phyloP scores from a whole-genome alignment of 2,113 vertebrate species.

The Melanocharis versteri region DNA sequence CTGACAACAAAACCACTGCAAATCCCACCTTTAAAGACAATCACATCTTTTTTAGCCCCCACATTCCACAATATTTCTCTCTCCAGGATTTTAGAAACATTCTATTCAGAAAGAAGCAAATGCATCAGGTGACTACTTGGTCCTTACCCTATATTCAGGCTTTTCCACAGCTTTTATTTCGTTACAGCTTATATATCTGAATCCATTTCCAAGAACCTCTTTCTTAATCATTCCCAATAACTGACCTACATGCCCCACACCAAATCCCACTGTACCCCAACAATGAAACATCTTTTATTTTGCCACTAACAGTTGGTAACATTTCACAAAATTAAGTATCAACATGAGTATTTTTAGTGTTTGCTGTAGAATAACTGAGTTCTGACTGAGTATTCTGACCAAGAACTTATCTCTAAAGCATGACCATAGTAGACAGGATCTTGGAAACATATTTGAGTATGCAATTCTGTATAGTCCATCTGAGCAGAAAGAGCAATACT shows the following conservation, averaged over 20 bases:
- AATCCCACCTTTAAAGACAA: neutral
- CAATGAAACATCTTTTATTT: neutral
- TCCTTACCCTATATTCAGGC: neutral
- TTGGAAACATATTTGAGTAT: neutral
- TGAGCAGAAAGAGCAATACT: neutral
- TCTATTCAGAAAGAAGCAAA: neutral
- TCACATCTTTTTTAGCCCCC: neutral
- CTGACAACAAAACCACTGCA: neutral
- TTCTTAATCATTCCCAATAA: neutral
- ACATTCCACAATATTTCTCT: neutral
- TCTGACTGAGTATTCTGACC: neutral
- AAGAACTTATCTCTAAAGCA: neutral
- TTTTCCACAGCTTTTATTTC: neutral
- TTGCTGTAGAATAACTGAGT: neutral
- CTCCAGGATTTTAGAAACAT: neutral
- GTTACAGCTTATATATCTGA: neutral
- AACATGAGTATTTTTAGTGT: neutral
- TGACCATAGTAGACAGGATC: neutral
- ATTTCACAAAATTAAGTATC: neutral
- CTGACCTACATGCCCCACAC: neutral
- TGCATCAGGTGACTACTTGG: fast-evolving
- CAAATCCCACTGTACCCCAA: neutral
- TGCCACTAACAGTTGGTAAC: neutral
- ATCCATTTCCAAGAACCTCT: neutral
- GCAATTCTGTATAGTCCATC: neutral